Percentiles rank a stretch among this genome's conserved stretches.
Evolutionary conservation across 64 coral and sea anemone genomes (phyloP).

Genomic region (Orbicella faveolata): DNA sequence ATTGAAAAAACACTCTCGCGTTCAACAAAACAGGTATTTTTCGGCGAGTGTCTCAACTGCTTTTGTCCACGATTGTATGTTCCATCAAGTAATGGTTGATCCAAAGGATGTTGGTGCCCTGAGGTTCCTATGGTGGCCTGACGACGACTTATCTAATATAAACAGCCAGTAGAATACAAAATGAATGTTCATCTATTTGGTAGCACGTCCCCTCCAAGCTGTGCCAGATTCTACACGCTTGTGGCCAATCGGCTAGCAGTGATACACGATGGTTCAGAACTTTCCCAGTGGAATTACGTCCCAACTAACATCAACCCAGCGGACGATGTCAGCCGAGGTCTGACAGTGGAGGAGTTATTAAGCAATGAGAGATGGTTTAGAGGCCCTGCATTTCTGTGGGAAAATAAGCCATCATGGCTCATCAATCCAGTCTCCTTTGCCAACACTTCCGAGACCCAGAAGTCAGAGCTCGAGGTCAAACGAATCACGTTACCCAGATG

Average conservation of each 20-base stretch:
- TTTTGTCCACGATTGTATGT: background rate
- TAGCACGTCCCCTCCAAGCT: background rate
- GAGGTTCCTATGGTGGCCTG: constrained; percentile 57
- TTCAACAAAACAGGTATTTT: too few relatives aligned
- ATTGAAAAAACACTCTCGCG: too few relatives aligned
- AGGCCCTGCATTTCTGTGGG: too few relatives aligned
- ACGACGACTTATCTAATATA: constrained; percentile 10
- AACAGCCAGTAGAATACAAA: constrained; percentile 23
- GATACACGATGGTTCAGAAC: background rate
- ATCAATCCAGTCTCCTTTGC: too few relatives aligned
- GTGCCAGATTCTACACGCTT: background rate
- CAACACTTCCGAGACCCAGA: too few relatives aligned
- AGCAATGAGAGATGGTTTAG: background rate
- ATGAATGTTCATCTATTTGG: constrained; percentile 46
- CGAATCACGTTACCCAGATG: too few relatives aligned
- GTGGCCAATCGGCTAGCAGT: background rate
- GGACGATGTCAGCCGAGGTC: background rate
- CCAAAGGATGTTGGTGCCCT: constrained; percentile 31
- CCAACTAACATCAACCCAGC: background rate
- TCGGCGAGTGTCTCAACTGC: too few relatives aligned
- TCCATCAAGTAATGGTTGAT: constrained; percentile 44
- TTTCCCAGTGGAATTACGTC: background rate
- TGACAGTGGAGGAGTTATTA: background rate
- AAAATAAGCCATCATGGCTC: too few relatives aligned
- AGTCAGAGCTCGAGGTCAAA: too few relatives aligned